A percentile compares a stretch with the other conserved stretches of the same genome.
These are phyloP conservation scores for Drosophila mayri DNA, from an alignment of 1,140 invertebrate species.

Conservation along the genomic window DNA sequence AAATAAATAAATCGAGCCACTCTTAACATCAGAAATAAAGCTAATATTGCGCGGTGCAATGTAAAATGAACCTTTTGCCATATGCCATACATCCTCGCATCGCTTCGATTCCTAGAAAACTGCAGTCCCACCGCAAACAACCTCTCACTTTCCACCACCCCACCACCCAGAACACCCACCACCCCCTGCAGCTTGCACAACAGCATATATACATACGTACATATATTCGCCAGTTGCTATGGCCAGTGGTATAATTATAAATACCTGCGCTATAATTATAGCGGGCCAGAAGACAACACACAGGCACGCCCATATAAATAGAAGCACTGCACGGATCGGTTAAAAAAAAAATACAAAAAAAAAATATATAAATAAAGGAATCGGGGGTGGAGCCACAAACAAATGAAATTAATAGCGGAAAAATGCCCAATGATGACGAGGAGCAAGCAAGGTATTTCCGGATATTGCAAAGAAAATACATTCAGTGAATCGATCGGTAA, in stretches of 20 bases:
- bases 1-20: neutral
- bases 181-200: constrained; percentile 40
- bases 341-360: constrained; percentile 5
- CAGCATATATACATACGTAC: neutral
- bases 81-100: constrained; percentile 21
- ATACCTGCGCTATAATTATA: constrained; percentile 75
- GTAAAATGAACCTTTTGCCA: constrained; percentile 11
- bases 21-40: neutral
- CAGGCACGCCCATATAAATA: constrained; percentile 73
- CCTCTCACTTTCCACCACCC: neutral
- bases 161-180: constrained; percentile 20
- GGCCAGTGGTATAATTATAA: constrained; percentile 74
- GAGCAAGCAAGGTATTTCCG: constrained; percentile 30
- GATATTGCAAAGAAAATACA: constrained; percentile 12
- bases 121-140: too few species aligned
- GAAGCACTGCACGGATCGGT: constrained; percentile 24
- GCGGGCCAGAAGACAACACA: constrained; percentile 66
- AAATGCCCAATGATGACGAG: constrained; percentile 17
- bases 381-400: neutral
- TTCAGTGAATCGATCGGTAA: constrained; percentile 8
- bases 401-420: constrained; percentile 13
- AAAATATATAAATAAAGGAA: neutral
- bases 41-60: neutral
- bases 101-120: constrained; percentile 37
- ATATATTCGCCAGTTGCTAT: constrained; percentile 55